Evolutionary conservation across 2,888 invertebrate species (phyloP).

Genomic region (Ophraella communa): DNA sequence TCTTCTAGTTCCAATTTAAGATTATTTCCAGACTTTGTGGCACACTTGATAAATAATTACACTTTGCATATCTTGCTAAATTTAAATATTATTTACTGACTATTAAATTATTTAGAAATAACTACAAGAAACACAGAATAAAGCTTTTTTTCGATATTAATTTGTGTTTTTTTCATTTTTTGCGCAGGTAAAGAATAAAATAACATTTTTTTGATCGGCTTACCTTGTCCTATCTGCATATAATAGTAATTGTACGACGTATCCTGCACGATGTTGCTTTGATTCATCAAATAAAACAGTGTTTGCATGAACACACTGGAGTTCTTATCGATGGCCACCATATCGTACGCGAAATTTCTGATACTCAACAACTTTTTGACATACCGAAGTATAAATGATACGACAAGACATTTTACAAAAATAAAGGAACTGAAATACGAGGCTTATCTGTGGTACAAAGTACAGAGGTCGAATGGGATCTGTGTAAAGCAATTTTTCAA

Average conservation of each 20-base stretch:
- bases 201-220: slow-evolving; percentile 13
- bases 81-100: no score
- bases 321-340: slow-evolving; percentile 47
- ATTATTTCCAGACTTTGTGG: no score
- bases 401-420: slow-evolving; percentile 28
- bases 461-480: slow-evolving; percentile 44
- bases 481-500: slow-evolving; percentile 32
- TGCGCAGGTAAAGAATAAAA: background rate
- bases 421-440: slow-evolving; percentile 35
- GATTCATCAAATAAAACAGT: slow-evolving; percentile 53
- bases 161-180: background rate
- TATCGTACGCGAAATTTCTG: slow-evolving; percentile 20
- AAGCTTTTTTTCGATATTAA: no score
- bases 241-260: slow-evolving; percentile 57
- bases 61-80: no score
- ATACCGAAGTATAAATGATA: slow-evolving; percentile 4
- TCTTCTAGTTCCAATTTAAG: no score
- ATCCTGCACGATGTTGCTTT: slow-evolving; percentile 51
- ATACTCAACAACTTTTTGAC: slow-evolving; percentile 15
- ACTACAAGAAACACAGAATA: no score
- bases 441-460: slow-evolving; percentile 44
- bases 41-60: no score
- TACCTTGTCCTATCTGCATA: slow-evolving; percentile 57
- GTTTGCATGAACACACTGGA: slow-evolving; percentile 52
- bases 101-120: no score